Conservation (phyloP, 2,113 vertebrate genomes). For the Psammodynastes pulverulentus region DNA sequence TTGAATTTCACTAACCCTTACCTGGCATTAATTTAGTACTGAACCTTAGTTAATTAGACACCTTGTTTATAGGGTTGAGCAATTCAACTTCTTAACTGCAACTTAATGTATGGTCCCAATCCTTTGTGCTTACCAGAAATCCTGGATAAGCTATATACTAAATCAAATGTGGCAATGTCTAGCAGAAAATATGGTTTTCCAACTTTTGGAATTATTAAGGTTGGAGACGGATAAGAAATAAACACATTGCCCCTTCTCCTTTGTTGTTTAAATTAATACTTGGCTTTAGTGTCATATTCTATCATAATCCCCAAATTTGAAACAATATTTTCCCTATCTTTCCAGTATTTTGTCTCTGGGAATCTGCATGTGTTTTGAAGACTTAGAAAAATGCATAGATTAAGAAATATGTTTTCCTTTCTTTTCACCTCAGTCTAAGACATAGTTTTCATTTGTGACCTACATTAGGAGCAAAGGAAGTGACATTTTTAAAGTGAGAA, state of each 20-base stretch:
- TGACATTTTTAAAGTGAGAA: slow-evolving; percentile 37
- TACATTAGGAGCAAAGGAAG: slow-evolving; percentile 34
- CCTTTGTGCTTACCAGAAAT: not conserved
- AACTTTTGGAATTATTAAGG: too few relatives aligned
- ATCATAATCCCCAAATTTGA: not conserved
- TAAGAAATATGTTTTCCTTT: not conserved
- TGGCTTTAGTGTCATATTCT: not conserved
- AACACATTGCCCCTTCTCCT: not conserved
- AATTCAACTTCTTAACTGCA: too few relatives aligned
- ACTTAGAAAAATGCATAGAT: not conserved
- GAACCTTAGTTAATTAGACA: too few relatives aligned
- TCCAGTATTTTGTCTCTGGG: not conserved
- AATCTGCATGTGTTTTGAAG: not conserved
- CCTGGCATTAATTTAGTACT: too few relatives aligned
- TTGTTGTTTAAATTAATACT: not conserved
- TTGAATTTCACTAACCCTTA: too few relatives aligned
- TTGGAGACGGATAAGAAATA: too few relatives aligned
- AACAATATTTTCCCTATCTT: not conserved
- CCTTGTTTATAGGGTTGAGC: too few relatives aligned
- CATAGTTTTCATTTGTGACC: slow-evolving; percentile 1
- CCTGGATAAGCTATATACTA: not conserved
- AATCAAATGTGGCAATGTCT: not conserved
- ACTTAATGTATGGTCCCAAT: too few relatives aligned
- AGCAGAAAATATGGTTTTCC: not conserved
- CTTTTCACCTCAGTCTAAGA: not conserved